Conservation (phyloP, 2,888 invertebrate species). For the Trachelus troglodyta region DNA sequence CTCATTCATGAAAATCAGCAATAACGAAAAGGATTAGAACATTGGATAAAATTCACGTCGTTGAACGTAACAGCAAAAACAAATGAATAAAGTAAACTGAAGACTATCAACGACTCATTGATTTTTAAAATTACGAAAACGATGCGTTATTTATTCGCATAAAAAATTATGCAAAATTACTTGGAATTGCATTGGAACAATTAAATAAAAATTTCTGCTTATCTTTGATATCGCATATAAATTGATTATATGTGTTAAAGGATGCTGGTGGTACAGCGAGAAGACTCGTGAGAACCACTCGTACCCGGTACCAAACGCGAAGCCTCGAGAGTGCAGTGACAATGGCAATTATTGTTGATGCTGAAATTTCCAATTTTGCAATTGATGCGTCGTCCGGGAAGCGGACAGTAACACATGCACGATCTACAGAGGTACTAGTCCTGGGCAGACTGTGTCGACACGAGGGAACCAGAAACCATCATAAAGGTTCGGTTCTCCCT, state of each 20-base stretch:
- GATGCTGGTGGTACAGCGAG: conserved; percentile 6
- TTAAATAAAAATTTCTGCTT: neutral
- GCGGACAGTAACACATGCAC: conserved; percentile 10
- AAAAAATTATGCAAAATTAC: neutral
- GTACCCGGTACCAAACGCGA: neutral
- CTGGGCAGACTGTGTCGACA: conserved; percentile 32
- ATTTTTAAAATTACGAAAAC: neutral
- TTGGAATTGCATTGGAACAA: neutral
- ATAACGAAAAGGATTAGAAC: neutral
- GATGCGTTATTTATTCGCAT: neutral
- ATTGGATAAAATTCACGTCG: neutral
- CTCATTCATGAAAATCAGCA: conserved; percentile 16
- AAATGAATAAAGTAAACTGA: neutral
- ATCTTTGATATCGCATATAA: neutral
- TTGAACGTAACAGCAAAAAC: neutral
- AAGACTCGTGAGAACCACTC: conserved; percentile 37
- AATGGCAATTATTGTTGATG: conserved; percentile 56
- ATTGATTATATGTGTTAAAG: neutral
- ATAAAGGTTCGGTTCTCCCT: conserved; percentile 63
- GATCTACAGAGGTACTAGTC: neutral
- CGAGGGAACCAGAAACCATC: conserved; percentile 61
- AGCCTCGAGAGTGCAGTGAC: conserved; percentile 41
- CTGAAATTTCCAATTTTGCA: conserved; percentile 59
- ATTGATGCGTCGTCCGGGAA: conserved; percentile 53
- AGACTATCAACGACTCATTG: neutral